Base-by-base conservation (phyloP, 2,113 vertebrate species). In the Trogon melanurus region DNA sequence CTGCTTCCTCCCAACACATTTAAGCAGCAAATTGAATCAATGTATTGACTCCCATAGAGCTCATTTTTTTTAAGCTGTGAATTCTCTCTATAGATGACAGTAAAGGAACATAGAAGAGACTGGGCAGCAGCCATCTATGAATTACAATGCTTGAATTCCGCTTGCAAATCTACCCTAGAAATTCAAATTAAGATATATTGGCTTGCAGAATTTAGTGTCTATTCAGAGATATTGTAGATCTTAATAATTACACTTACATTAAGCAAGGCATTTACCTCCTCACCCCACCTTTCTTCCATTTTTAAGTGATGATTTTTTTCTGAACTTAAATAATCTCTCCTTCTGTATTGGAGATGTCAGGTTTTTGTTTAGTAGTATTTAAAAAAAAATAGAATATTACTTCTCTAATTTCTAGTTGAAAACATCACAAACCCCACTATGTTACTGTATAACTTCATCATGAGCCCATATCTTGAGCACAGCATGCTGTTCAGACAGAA, bases 401-500 rank as follows among this genome's bases (percentile, higher is more conserved):
- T 89, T 72, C 25, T 72, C 10, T 60, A 21, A 45, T 71, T 71
- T 57, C 23, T 91, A 47, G 23, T 56, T 67, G 26, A 60, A 27
- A 65, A 27, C 8, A 65, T 8, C 7, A 30, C 36, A 76, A 69
- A n/a, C 0, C 1, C 2, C 19, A 29, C 2, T 16, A 41, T 36
- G 20, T 67, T 6, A 27, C 36, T 58, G 25, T 53, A 22, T 34
- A 76, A 67, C 69, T 85, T 64, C 32, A 36, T 56, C 16, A 32
- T 17, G 4, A 44, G 12, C 75, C 34, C 4, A 1, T 62, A 38
- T n/a, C 2, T 16, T 22, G 8, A 80, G 58, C 67, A 21, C 30
- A 17, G 23, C 27, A 23, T 65, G 29, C 36, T 50, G 10, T 54
- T 85, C 61, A 64, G 32, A 81, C 18, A 36, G 81, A 90, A 78